Evolutionary conservation across 1,140 invertebrate genomes (phyloP).

Genomic region (Drosophila carrolli): DNA sequence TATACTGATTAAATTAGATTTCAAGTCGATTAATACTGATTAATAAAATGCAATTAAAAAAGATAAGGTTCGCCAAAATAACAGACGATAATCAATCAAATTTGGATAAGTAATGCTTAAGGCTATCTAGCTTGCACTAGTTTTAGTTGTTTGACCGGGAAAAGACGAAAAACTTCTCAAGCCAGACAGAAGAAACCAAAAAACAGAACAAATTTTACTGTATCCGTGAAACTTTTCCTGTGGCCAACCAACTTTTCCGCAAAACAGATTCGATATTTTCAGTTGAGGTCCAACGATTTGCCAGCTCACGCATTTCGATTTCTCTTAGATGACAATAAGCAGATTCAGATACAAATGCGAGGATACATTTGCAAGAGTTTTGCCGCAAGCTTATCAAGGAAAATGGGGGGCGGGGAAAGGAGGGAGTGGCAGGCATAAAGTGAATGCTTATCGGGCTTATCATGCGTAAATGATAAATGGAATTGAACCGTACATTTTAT

Average conservation of each 20-base stretch:
- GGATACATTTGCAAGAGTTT: conserved; percentile 31
- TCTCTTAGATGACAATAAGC: conserved; percentile 49
- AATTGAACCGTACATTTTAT: conserved; percentile 51
- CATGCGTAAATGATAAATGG: conserved; percentile 72
- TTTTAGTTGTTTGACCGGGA: neutral
- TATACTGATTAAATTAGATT: too few relatives aligned
- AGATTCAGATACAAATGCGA: conserved; percentile 45
- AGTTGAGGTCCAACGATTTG: conserved; percentile 13
- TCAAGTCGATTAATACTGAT: neutral
- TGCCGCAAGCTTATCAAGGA: conserved; percentile 23
- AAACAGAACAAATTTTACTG: neutral
- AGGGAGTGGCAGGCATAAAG: conserved; percentile 28
- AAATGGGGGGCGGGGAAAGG: neutral
- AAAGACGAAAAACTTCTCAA: neutral
- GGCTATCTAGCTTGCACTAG: neutral
- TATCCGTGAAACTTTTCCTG: conserved; percentile 13
- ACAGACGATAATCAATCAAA: neutral
- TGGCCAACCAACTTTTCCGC: conserved; percentile 23
- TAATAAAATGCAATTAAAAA: neutral
- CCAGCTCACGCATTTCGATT: conserved; percentile 18
- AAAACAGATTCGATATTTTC: conserved; percentile 24
- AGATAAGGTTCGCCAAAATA: too few relatives aligned
- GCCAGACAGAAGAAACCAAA: neutral
- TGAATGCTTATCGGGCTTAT: conserved; percentile 65
- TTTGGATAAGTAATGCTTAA: neutral